phyloP scores from a whole-genome alignment of 2,797 vertebrate species.

The Neosalanx taihuensis region DNA sequence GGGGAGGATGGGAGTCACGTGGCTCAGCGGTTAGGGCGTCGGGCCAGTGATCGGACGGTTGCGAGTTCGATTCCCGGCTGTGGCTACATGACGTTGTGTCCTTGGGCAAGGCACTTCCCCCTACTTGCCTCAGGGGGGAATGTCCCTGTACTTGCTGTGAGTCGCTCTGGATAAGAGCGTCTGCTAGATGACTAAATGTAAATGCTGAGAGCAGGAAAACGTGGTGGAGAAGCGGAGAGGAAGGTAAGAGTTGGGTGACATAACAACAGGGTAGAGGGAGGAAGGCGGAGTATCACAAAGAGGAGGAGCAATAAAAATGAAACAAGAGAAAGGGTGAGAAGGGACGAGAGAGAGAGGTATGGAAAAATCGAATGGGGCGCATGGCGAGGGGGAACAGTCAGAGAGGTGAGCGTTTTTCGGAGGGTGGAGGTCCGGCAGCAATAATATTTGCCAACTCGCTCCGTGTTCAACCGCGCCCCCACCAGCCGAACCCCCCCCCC shows the following conservation, averaged over 20 bases:
- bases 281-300: not conserved
- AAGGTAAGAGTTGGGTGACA: not conserved
- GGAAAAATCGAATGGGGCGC: constrained; percentile 15
- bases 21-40: too few relatives aligned
- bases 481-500: too few relatives aligned
- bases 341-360: constrained; percentile 19
- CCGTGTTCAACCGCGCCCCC: constrained; percentile 15
- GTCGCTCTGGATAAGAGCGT: too few relatives aligned
- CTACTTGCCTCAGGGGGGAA: too few relatives aligned
- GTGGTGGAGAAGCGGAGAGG: too few relatives aligned
- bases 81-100: too few relatives aligned
- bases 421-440: constrained; percentile 54
- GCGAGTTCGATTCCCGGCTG: too few relatives aligned
- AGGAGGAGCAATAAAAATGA: not conserved
- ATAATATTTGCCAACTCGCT: constrained; percentile 60
- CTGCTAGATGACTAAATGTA: too few relatives aligned
- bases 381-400: constrained; percentile 17
- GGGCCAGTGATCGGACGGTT: too few relatives aligned
- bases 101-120: too few relatives aligned
- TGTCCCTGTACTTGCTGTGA: too few relatives aligned
- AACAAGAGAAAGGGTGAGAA: not conserved
- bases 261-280: not conserved
- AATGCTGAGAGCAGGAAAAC: too few relatives aligned
- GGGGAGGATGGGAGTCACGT: not conserved
- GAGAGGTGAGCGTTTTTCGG: constrained; percentile 46